Percentiles rank a stretch among this genome's conserved stretches.
Conservation (phyloP, 2,797 vertebrate genomes). For the Squalus acanthias region DNA sequence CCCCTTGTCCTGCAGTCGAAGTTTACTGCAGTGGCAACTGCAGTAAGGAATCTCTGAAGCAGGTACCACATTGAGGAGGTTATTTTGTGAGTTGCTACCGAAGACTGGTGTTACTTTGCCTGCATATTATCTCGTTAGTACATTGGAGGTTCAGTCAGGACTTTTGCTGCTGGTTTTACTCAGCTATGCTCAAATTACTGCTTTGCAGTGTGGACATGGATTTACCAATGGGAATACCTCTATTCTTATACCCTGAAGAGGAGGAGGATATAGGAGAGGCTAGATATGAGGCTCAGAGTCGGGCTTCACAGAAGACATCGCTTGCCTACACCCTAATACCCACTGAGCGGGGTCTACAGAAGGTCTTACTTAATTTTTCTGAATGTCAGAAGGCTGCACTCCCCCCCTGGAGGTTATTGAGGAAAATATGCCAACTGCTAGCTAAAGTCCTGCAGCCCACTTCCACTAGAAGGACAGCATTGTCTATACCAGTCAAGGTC, state of each 20-base stretch:
- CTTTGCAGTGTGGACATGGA: background rate
- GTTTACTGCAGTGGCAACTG: background rate
- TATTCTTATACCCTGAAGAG: background rate
- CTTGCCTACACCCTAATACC: background rate
- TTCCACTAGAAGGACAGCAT: background rate
- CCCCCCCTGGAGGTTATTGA: background rate
- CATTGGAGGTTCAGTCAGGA: background rate
- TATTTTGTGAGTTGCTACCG: background rate
- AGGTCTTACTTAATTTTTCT: background rate
- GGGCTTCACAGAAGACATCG: background rate
- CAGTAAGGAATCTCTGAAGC: background rate
- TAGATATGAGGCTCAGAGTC: background rate
- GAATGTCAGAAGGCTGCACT: background rate
- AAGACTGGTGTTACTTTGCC: background rate
- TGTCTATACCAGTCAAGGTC: background rate
- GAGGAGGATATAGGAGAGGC: background rate
- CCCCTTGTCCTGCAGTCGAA: background rate
- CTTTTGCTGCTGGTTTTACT: background rate
- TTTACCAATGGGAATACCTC: background rate
- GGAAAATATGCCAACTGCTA: background rate
- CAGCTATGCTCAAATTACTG: background rate
- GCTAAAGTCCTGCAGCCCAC: background rate
- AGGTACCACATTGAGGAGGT: background rate
- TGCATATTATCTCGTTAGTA: background rate
- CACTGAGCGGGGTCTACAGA: background rate